Percentiles rank a stretch among this genome's conserved stretches.
phyloP scores from a whole-genome alignment of 64 coral and sea anemone genomes.

The Stichodactyla mertensii region DNA sequence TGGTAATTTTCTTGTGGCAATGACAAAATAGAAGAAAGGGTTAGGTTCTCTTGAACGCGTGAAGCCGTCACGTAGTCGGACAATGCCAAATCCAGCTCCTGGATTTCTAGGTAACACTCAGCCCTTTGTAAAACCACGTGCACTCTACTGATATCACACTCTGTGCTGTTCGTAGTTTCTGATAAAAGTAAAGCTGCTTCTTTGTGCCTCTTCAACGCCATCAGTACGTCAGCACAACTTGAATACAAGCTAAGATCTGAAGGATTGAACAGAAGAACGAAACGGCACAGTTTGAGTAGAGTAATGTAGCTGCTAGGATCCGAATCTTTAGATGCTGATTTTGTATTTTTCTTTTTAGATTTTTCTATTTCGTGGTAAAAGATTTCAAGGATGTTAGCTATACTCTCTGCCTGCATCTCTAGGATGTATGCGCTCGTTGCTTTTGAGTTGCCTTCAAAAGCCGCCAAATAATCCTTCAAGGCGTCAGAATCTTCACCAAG shows the following conservation, averaged over 20 bases:
- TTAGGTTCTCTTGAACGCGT: slow-evolving; percentile 52
- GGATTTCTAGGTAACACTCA: slow-evolving; percentile 47
- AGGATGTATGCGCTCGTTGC: slow-evolving; percentile 35
- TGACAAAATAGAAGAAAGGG: slow-evolving; percentile 33
- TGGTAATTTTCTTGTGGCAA: slow-evolving; percentile 31
- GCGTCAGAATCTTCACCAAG: slow-evolving; percentile 32
- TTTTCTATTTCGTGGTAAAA: slow-evolving; percentile 56
- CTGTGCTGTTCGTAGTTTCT: slow-evolving; percentile 37
- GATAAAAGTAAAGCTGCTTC: slow-evolving; percentile 57
- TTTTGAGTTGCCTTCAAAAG: slow-evolving; percentile 41
- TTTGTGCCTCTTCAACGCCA: slow-evolving; percentile 46
- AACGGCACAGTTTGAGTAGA: slow-evolving; percentile 56
- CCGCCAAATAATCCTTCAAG: slow-evolving; percentile 47
- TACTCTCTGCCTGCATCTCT: slow-evolving; percentile 37
- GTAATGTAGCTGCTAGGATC: not conserved
- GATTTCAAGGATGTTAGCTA: slow-evolving; percentile 45
- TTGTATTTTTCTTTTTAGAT: slow-evolving; percentile 31
- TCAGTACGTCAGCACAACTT: slow-evolving; percentile 43
- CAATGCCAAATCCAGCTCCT: slow-evolving; percentile 47
- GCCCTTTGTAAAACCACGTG: slow-evolving; percentile 61
- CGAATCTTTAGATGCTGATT: not conserved
- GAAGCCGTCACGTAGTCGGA: slow-evolving; percentile 59
- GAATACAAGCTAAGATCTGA: slow-evolving; percentile 22
- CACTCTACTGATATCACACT: not conserved
- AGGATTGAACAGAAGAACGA: slow-evolving; percentile 56